Conservation (phyloP, 2,888 invertebrate species). For the Hipparchia semele region DNA sequence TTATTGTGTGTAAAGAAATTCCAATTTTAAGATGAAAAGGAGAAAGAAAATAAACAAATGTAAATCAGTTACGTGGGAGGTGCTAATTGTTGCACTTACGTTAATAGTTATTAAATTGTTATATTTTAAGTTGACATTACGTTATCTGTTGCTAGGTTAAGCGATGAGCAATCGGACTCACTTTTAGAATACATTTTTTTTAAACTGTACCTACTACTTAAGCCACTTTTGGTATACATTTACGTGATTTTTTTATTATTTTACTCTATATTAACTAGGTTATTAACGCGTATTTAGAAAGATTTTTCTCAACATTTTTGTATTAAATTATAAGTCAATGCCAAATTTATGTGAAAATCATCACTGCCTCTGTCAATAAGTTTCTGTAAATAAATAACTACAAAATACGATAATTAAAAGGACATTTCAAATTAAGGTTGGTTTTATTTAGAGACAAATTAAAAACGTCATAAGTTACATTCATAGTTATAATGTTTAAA, state of each 20-base stretch:
- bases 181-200: constrained; percentile 4
- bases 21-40: background rate
- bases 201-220: background rate
- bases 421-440: constrained; percentile 14
- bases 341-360: constrained; percentile 32
- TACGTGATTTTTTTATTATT: constrained; percentile 22
- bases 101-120: constrained; percentile 1
- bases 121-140: background rate
- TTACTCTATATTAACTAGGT: constrained; percentile 14
- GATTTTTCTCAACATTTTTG: constrained; percentile 15
- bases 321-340: constrained; percentile 20
- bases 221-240: constrained; percentile 8
- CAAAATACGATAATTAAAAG: constrained; percentile 31
- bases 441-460: constrained; percentile 5
- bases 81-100: constrained; percentile 6
- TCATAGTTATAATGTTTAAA: too few species aligned
- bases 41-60: background rate
- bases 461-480: too few species aligned
- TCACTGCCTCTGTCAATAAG: constrained; percentile 37
- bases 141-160: background rate
- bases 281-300: constrained; percentile 14
- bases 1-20: background rate
- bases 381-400: constrained; percentile 39
- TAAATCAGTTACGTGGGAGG: background rate
- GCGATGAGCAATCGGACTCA: background rate